Evolutionary conservation across 1,140 invertebrate species (phyloP).

Genomic region (Drosophila kepulauana): DNA sequence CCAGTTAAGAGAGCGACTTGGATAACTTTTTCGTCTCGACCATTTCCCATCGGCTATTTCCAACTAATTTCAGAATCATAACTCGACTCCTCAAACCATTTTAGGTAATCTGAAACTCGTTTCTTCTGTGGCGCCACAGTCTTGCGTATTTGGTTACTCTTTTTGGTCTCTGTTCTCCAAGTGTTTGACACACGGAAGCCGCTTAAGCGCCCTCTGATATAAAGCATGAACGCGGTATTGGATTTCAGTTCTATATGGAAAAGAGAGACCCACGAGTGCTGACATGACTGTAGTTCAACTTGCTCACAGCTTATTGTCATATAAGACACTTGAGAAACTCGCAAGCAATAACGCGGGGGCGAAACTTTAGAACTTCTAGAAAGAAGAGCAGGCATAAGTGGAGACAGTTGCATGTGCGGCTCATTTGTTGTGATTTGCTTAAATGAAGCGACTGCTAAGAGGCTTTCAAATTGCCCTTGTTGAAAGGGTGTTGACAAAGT

Average conservation of each 20-base stretch:
- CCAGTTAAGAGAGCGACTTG: conserved; percentile 55
- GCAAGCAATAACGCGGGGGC: conserved; percentile 19
- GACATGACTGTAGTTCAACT: conserved; percentile 22
- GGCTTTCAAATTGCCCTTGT: conserved; percentile 61
- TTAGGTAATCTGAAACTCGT: conserved; percentile 35
- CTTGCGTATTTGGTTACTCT: conserved; percentile 60
- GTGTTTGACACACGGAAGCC: conserved; percentile 71
- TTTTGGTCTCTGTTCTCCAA: conserved; percentile 12
- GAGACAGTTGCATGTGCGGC: conserved; percentile 54
- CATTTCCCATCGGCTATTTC: conserved; percentile 13
- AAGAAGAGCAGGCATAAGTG: neutral
- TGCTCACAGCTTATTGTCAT: conserved; percentile 49
- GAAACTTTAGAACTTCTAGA: too few relatives aligned
- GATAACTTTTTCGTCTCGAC: conserved; percentile 26
- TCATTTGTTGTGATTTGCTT: conserved; percentile 68
- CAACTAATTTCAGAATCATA: conserved; percentile 63
- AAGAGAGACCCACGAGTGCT: conserved; percentile 1
- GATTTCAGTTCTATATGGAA: conserved; percentile 19
- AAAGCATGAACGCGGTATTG: conserved; percentile 26
- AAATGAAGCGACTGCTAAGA: conserved; percentile 57
- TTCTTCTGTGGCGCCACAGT: conserved; percentile 12
- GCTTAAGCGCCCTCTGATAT: conserved; percentile 55
- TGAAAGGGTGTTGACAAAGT: conserved; percentile 34
- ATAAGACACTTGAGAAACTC: conserved; percentile 78
- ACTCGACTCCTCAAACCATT: conserved; percentile 38